Evolutionary conservation across 2,888 invertebrate species (phyloP).

Genomic region (Hirtodrosophila duncani): DNA sequence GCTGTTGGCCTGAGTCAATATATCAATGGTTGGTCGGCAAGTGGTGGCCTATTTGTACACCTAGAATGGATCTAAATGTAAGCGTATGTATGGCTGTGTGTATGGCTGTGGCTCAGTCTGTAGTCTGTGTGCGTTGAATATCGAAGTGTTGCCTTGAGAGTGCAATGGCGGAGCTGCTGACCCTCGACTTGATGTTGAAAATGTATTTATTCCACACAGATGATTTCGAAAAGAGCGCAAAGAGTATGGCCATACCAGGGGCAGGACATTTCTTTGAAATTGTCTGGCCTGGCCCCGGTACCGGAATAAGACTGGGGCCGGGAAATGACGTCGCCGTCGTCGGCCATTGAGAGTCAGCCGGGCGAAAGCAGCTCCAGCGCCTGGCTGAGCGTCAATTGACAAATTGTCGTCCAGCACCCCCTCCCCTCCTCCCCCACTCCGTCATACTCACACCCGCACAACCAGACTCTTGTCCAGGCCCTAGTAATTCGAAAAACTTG

Average conservation of each 20-base stretch:
- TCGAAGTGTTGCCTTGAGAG: no score
- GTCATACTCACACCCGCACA: neutral
- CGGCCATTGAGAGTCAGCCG: slow-evolving; percentile 55
- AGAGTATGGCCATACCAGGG: slow-evolving; percentile 23
- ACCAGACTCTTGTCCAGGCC: neutral
- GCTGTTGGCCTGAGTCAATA: slow-evolving; percentile 29
- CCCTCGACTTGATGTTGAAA: slow-evolving; percentile 34
- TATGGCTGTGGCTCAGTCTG: no score
- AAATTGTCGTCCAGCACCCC: slow-evolving; percentile 46
- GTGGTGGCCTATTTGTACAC: slow-evolving; percentile 15
- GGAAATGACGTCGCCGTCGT: slow-evolving; percentile 37
- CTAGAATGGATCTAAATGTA: no score
- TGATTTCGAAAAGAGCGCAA: slow-evolving; percentile 61
- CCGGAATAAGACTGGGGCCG: no score
- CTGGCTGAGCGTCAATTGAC: slow-evolving; percentile 66
- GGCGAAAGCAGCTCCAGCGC: slow-evolving; percentile 60
- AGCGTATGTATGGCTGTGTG: no score
- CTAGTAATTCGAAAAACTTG: slow-evolving; percentile 36
- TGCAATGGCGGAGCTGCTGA: neutral
- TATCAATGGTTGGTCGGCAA: slow-evolving; percentile 21
- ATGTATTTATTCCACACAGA: slow-evolving; percentile 67
- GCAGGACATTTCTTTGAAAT: neutral
- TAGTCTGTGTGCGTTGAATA: no score
- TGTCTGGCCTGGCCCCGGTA: no score
- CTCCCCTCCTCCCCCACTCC: neutral